Percentiles rank a stretch among this genome's conserved stretches.
Conservation (phyloP, 1,140 invertebrate genomes). For the Saxidomus purpurata region DNA sequence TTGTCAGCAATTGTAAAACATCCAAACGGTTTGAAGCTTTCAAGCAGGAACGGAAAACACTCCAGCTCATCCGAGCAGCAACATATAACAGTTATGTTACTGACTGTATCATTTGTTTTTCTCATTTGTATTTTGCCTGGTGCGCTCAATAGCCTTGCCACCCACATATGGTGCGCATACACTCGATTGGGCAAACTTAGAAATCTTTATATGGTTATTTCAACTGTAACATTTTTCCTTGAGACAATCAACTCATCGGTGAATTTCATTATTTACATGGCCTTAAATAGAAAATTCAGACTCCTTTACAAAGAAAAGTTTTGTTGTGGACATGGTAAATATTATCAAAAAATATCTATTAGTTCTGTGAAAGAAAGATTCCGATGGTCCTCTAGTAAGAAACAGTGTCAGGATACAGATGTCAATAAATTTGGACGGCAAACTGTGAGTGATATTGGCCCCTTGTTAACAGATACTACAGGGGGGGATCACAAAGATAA, state of each 20-base stretch:
- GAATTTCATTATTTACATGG: slow-evolving; percentile 84
- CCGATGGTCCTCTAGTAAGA: slow-evolving; percentile 18
- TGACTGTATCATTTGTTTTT: slow-evolving; percentile 79
- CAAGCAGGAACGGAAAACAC: slow-evolving; percentile 56
- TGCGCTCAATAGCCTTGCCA: slow-evolving; percentile 76
- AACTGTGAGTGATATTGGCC: slow-evolving; percentile 52
- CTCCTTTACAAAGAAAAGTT: slow-evolving; percentile 79
- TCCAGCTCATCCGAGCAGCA: slow-evolving; percentile 73
- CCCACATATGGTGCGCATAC: slow-evolving; percentile 73
- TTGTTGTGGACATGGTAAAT: slow-evolving; percentile 71
- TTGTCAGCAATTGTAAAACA: slow-evolving; percentile 10
- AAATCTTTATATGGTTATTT: slow-evolving; percentile 75
- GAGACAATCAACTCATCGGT: slow-evolving; percentile 82
- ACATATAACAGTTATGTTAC: slow-evolving; percentile 80
- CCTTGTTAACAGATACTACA: neutral
- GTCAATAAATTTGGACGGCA: neutral
- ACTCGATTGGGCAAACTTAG: slow-evolving; percentile 68
- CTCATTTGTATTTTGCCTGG: slow-evolving; percentile 81
- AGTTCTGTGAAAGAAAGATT: slow-evolving; percentile 56
- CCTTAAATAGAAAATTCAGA: slow-evolving; percentile 78
- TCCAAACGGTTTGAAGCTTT: neutral
- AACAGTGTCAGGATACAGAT: neutral
- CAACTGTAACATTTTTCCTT: slow-evolving; percentile 77
- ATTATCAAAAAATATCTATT: slow-evolving; percentile 46
- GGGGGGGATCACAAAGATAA: neutral